Percentiles rank a stretch among this genome's conserved stretches.
Conservation (phyloP, 2,113 vertebrate species). For the Bos taurus region ARS-UCD2.0 NC_037349.1:16637001-16637500, state of each 20-base stretch:
- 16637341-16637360: fast-evolving
- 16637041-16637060: neutral
- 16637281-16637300: neutral
- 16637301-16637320: neutral
- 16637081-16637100: neutral
- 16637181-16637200: neutral
- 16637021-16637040: neutral
- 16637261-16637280: neutral
- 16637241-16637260: neutral
- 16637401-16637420: neutral
- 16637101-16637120: neutral
- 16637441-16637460: neutral
- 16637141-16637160: neutral
- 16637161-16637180: neutral
- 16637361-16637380: neutral
- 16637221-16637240: neutral
- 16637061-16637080: neutral
- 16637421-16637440: neutral
- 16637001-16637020: neutral
- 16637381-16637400: neutral
- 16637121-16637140: neutral
- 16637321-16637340: neutral
- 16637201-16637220: neutral
- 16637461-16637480: neutral
- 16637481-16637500: neutral